Evolutionary conservation across 2,113 vertebrate species (phyloP).

Genomic region (western clawed frog (Xenopus tropicalis)): DNA sequence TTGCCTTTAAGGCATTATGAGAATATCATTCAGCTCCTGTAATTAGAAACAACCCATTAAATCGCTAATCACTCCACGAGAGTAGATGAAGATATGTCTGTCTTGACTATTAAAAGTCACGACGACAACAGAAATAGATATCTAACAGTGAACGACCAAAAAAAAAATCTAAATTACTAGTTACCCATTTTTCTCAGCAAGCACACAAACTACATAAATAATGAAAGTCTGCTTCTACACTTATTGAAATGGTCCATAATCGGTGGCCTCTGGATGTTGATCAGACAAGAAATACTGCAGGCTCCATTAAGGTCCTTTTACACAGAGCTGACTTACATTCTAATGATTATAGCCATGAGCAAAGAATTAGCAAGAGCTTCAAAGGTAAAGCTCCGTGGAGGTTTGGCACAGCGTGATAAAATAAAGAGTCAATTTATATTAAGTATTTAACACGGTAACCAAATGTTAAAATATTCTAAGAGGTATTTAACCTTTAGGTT

Average conservation of each 20-base stretch:
- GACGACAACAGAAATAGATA: too few species aligned
- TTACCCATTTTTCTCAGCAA: too few species aligned
- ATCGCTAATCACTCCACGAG: neutral
- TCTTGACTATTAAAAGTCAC: too few species aligned
- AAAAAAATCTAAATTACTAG: too few species aligned
- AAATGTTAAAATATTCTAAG: slow-evolving; percentile 42
- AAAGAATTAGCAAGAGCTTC: slow-evolving; percentile 25
- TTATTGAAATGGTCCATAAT: neutral
- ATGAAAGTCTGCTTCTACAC: neutral
- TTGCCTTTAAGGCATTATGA: neutral
- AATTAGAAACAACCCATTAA: neutral
- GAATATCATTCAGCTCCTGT: neutral
- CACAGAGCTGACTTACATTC: neutral
- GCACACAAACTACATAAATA: too few species aligned
- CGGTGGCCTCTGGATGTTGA: neutral
- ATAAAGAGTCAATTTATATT: slow-evolving; percentile 43
- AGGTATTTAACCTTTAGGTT: slow-evolving; percentile 36
- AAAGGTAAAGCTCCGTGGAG: slow-evolving; percentile 25
- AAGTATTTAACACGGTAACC: slow-evolving; percentile 40
- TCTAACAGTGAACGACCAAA: too few species aligned
- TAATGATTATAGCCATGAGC: slow-evolving; percentile 21
- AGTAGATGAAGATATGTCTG: too few species aligned
- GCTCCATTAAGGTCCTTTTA: slow-evolving; percentile 18
- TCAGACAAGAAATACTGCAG: neutral
- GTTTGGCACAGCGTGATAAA: slow-evolving; percentile 33